Base-by-base conservation (phyloP, 2,797 vertebrate species). In the Orientallactaga sibirica region DNA sequence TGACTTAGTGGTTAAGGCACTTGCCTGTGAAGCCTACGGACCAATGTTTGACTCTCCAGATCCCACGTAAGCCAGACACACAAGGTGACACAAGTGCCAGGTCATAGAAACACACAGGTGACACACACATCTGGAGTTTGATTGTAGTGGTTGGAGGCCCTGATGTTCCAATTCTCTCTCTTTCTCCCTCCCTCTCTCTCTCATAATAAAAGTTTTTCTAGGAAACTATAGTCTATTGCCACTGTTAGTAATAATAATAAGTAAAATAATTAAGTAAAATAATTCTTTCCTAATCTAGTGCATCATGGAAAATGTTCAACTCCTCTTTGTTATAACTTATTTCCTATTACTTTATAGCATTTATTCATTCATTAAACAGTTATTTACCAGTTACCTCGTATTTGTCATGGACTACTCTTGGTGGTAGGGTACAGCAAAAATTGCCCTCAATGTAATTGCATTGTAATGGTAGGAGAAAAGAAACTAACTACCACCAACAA, bases 231-330 rank as follows among this genome's bases (percentile, higher is more conserved):
- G 11, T 29, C 52, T 55, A 25, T 52, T 55, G 78, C 7, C 86
- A 76, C 0, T 74, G 58, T 37, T 82, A 37, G 33, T 37, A 37
- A 37, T 37, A 37, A 37, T 37, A 37, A 37, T 37, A 37, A 37
- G 33, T 37, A 37, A 37, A 37, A 37, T 37, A 37, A 37, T 77
- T 73, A 64, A 58, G 24, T 71, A 6, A 73, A 75, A 79, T 29
- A 68, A 86, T 86, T 89, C 71, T 68, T 86, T 94, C 87, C 48
- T 91, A 90, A 87, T 29, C 33, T 82, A 83, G 71, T 20, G 82
- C 10, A 62, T 64, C 2, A 64, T 79, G 76, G 71, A 90, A 93
- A 73, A 66, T 24, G 2, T 79, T 79, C 58, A 76, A 5, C 15
- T 76, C 86, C 41, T 94, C 89, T 92, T 86, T 8, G 41, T 92